Evolutionary conservation across 2,888 invertebrate species (phyloP), one percentile per base, ranked within the genome.

Genomic region (Dryomyza anilis): DNA sequence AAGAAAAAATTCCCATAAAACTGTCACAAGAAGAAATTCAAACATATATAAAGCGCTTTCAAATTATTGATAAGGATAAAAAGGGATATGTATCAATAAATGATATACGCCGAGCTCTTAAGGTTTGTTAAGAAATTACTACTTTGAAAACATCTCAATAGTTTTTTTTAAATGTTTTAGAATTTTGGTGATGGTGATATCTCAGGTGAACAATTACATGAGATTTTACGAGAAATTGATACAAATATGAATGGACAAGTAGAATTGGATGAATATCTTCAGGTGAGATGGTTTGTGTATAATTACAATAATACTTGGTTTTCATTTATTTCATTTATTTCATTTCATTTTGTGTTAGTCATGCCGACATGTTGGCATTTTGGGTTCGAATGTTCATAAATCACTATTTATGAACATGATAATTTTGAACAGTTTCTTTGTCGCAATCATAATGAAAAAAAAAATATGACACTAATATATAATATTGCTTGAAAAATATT

Each of bases 231-330:
- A 83, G 99, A 99, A 87, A 98, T 99, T 82, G 99, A 99, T 87
- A 92, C 98, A 79, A 98, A 98, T 85, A 96, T 97, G 91, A 99
- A 99, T 86, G 99, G 99, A 79, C 97, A 98, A 87, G 96, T 99
- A 81, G 99, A 99, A 86, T 89, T 98, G 84, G 97, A 97, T 84
- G 99, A 99, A 85, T 99, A 98, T 85, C 88, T 99, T 82, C 97
- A 98, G 95, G 98, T 98, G 72, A 67, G 56, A 45, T 50, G 14
- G n/a, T 19, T n/a, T 10, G 5, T n/a, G 12, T 23, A 14, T 27
- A 8, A 12, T 19, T 19, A 14, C 14, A 59, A 8, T 59, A 8
- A 36, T 10, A 33, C 5, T 36, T 21, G 36, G 14, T 59, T 39
- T 43, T 3, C 25, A 39, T 39, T 12, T 33, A 33, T 33, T 33